Evolutionary conservation across 1,140 invertebrate genomes (phyloP).

Genomic region (Zaprionus nigranus): DNA sequence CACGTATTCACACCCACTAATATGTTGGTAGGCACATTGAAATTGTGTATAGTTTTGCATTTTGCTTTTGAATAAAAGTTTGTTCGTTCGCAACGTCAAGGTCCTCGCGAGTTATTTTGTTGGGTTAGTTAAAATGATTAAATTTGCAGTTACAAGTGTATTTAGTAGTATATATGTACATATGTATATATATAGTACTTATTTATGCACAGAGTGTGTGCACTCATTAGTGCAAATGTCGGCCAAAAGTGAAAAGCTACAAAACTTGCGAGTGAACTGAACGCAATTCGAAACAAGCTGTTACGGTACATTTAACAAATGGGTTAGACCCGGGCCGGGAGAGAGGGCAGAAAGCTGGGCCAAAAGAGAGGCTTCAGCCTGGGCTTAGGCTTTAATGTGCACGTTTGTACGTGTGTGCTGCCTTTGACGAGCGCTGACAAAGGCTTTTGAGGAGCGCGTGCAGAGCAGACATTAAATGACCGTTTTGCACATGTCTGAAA

Average conservation of each 20-base stretch:
- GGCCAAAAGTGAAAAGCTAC: constrained; percentile 54
- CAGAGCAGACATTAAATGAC: constrained; percentile 67
- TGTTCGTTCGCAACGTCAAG: constrained; percentile 17
- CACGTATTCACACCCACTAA: constrained; percentile 25
- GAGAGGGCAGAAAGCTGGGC: not conserved
- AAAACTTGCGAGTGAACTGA: constrained; percentile 62
- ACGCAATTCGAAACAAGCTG: constrained; percentile 69
- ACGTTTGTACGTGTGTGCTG: constrained; percentile 8
- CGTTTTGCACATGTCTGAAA: constrained; percentile 75
- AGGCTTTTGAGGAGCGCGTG: constrained; percentile 58
- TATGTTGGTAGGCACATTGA: constrained; percentile 42
- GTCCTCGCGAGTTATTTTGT: constrained; percentile 16
- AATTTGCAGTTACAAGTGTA: constrained; percentile 16
- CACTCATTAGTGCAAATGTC: constrained; percentile 77
- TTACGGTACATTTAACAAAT: constrained; percentile 79
- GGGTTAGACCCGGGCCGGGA: constrained; percentile 46
- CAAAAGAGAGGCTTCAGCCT: not conserved
- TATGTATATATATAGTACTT: not conserved
- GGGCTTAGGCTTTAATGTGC: constrained; percentile 45
- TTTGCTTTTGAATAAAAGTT: constrained; percentile 42
- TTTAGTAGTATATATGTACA: constrained; percentile 13
- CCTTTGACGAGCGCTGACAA: constrained; percentile 59
- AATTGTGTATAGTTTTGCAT: constrained; percentile 68
- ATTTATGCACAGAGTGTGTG: constrained; percentile 47
- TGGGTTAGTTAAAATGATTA: constrained; percentile 25